Percentiles rank a stretch among this genome's conserved stretches.
phyloP scores from a whole-genome alignment of 2,797 vertebrate genomes.

The Sebastes hubbsi region DNA sequence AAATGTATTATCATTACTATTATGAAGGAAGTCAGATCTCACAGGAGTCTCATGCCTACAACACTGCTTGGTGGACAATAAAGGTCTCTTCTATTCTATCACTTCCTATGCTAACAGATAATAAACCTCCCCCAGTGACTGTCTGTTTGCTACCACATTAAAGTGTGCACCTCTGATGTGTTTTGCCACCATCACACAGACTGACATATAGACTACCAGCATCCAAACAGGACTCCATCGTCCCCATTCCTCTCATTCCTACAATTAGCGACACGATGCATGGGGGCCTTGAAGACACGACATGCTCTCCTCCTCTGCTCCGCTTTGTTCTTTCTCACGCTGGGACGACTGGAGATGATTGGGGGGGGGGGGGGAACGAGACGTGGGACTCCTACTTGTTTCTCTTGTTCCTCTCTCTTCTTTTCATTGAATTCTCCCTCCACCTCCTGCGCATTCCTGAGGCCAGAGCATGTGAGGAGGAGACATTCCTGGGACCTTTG shows the following conservation, averaged over 20 bases:
- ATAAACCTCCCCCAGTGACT: background rate
- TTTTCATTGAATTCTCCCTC: constrained; percentile 40
- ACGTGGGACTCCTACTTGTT: constrained; percentile 27
- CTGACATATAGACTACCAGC: constrained; percentile 9
- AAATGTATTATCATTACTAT: background rate
- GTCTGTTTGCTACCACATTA: too few relatives aligned
- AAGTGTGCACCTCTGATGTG: background rate
- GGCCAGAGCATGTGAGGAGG: constrained; percentile 23
- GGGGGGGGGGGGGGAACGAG: constrained; percentile 11
- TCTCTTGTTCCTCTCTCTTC: constrained; percentile 25
- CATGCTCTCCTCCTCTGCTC: constrained; percentile 3
- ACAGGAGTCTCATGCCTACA: background rate
- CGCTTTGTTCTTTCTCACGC: constrained; percentile 61
- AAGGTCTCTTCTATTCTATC: background rate
- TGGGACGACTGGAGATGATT: constrained; percentile 54
- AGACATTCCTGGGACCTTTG: constrained; percentile 64
- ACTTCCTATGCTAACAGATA: background rate
- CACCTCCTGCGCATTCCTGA: constrained; percentile 70
- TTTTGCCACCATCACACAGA: background rate
- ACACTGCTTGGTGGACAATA: background rate
- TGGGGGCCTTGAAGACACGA: constrained; percentile 26
- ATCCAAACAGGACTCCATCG: constrained; percentile 16
- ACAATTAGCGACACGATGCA: constrained; percentile 67
- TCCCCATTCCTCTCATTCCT: constrained; percentile 75
- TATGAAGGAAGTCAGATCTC: background rate